phyloP scores from a whole-genome alignment of 92 coral and sea anemone genomes.

The Palythoa heliodiscus region DNA sequence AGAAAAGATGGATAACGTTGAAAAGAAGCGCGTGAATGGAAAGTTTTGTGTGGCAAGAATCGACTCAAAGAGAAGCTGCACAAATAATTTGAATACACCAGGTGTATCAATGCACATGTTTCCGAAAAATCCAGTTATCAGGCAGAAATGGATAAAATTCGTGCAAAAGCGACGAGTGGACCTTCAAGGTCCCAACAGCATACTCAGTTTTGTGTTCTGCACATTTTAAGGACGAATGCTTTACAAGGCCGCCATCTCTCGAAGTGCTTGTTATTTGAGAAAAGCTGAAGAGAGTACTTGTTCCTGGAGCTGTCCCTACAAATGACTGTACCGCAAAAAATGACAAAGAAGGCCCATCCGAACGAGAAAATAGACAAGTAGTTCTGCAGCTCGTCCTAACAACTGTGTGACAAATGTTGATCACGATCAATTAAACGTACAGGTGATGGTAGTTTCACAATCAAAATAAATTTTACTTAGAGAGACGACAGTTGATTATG shows the following conservation, averaged over 20 bases:
- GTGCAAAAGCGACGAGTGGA: neutral
- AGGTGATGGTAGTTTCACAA: too few relatives aligned
- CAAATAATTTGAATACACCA: neutral
- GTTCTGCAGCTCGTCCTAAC: too few relatives aligned
- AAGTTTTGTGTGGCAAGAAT: conserved; percentile 12
- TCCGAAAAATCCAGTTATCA: neutral
- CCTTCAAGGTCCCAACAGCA: neutral
- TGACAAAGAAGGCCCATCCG: neutral
- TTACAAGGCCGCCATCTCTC: conserved; percentile 20
- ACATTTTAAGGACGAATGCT: neutral
- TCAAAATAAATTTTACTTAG: too few relatives aligned
- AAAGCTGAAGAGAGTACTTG: conserved; percentile 4
- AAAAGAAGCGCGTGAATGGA: neutral
- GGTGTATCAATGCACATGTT: neutral
- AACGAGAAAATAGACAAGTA: neutral
- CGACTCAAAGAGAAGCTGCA: neutral
- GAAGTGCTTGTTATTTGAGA: neutral
- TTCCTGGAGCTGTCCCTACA: conserved; percentile 9
- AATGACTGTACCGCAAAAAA: neutral
- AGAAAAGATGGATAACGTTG: neutral
- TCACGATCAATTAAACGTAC: too few relatives aligned
- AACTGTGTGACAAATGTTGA: too few relatives aligned
- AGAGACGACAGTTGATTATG: too few relatives aligned
- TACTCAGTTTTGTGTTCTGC: neutral
- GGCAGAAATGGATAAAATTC: conserved; percentile 2